These are phyloP conservation scores for Hemithea aestivaria DNA, from an alignment of 2,888 invertebrate species.

Conservation along the genomic window DNA sequence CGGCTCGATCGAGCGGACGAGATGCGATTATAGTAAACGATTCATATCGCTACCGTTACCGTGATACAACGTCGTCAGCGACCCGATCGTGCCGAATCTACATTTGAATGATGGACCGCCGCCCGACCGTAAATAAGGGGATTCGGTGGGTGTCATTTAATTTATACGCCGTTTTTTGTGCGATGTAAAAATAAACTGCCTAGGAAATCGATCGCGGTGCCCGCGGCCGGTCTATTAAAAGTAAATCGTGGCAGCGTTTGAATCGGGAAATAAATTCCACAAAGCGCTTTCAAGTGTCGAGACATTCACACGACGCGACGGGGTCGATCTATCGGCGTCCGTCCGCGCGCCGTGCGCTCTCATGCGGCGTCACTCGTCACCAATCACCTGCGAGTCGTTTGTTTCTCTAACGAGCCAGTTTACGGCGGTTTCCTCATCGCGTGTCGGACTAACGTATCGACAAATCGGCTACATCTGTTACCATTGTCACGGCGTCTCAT, in stretches of 20 bases:
- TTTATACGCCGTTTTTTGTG: constrained; percentile 27
- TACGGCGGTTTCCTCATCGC: constrained; percentile 21
- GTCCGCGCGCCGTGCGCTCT: constrained; percentile 20
- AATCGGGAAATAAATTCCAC: constrained; percentile 21
- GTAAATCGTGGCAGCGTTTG: constrained; percentile 28
- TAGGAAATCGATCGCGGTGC: constrained; percentile 12
- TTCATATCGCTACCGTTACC: constrained; percentile 45
- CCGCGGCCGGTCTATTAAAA: constrained; percentile 20
- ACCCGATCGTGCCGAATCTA: constrained; percentile 59
- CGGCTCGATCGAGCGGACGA: constrained; percentile 49
- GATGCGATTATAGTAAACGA: constrained; percentile 45
- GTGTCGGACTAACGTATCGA: constrained; percentile 29
- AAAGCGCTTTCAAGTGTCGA: constrained; percentile 18
- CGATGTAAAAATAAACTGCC: constrained; percentile 24
- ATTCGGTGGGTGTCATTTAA: constrained; percentile 34
- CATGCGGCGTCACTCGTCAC: too few species aligned
- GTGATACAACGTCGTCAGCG: constrained; percentile 36
- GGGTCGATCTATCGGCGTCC: constrained; percentile 1
- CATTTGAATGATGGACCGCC: constrained; percentile 54
- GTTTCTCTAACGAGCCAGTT: constrained; percentile 26
- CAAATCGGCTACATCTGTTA: constrained; percentile 30
- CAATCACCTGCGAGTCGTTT: constrained; percentile 19
- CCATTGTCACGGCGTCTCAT: constrained; percentile 38
- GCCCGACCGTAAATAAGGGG: constrained; percentile 37
- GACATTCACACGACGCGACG: constrained; percentile 23